Evolutionary conservation across 2,797 vertebrate genomes (phyloP), one percentile per base, ranked within the genome.

Genomic region (Platalea minor): DNA sequence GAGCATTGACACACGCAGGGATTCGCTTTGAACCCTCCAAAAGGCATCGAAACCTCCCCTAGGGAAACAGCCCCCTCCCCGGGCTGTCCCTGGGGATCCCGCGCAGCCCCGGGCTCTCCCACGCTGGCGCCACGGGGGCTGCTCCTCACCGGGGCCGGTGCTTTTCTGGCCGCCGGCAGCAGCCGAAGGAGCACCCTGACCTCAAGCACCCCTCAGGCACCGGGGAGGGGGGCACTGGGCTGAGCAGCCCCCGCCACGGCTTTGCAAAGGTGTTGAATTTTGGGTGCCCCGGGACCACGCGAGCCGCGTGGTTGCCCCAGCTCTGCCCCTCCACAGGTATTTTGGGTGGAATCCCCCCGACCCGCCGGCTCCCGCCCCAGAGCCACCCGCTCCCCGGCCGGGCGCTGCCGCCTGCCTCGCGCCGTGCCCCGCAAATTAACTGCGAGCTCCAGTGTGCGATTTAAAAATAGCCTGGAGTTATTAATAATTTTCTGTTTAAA

Each of bases 1-100:
- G 17, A 35, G 25, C 1, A 0, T 1, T 11, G 31, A 20, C 35
- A 4, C 0, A 0, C 0, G 0, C 17, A 26, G 60, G 31, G 63
- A 5, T 17, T 37, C 1, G 1, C 46, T n/a, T 7, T 1, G 1
- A 79, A 43, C 37, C 37, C 41, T 23, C 46, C 3, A 1, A 25
- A 51, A 61, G 12, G 28, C 2, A 2, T 28, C 33, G 35, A 46
- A 90, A 24, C 11, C 17, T 13, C 37, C 23, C 16, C 25, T 2
- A 15, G 33, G 53, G 48, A 64, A 68, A 17, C 13, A 43, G 46
- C 41, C 18, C 48, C 53, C 57, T 46, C 57, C 86, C 24, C 3
- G 18, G 70, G 60, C 37, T 81, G 33, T 45, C 11, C 59, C 46
- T 4, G 0, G 1, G 33, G 48, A 78, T 24, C 59, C 65, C 78